Evolutionary conservation across 2,888 invertebrate species (phyloP), one percentile per base, ranked within the genome.

Genomic region (Drosophila multiciliata): DNA sequence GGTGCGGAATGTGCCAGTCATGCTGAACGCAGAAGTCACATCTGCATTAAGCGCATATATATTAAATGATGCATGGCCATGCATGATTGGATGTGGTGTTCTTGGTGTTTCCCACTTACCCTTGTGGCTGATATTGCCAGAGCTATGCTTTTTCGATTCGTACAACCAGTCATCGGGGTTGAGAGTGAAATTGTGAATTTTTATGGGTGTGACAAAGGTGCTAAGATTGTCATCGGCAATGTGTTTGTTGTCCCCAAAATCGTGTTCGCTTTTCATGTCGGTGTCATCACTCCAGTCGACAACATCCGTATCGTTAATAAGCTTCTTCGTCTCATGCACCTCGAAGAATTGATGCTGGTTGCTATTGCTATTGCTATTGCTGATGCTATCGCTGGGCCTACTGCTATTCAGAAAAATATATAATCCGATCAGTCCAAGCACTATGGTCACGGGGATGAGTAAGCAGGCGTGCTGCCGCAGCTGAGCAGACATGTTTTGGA

Each of bases 1-100:
- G 78, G 94, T 95, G 45, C 96, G 94, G 91, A 95, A 96, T 89
- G 96, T 95, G 20, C 96, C 96, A 65, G 95, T 95, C 91, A 95
- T 94, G 86, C 95, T 95, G 70, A 92, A 93, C 54, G 92, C 92
- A 55, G 93, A 89, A 0, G 75, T 65, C 6, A 64, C 66, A 29
- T 78, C 90, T 90, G 50, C 9, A 45, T 45, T 15, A 62, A 38
- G 53, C 9, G 42, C 5, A 1, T 11, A 29, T 45, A 11, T 9
- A 17, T 33, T 17, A 29, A 6, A 32, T 20, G 11, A 20, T 36
- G 38, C 3, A 49, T 38, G 26, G 7, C 26, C 15, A 1, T n/a
- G n/a, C n/a, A n/a, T n/a, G n/a, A n/a, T 17, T 32, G 5, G 15
- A 26, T 5, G 17, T 20, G 35, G 23, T 4, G 15, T 23, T 20